These are phyloP conservation scores for Brachyopa scutellaris DNA, from an alignment of 2,888 invertebrate genomes.

Conservation along the genomic window DNA sequence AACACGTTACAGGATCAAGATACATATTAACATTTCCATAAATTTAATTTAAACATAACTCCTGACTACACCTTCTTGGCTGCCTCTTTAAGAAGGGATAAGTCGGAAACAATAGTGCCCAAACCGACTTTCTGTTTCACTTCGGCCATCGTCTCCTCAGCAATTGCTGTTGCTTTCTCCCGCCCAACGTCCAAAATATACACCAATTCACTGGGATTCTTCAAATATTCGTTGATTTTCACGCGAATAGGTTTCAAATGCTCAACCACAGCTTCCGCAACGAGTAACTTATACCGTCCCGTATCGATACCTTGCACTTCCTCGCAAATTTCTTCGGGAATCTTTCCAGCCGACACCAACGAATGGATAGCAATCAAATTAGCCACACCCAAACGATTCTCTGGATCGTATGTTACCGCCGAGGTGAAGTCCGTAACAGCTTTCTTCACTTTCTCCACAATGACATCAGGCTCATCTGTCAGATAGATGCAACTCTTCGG, in stretches of 20 bases:
- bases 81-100: constrained; percentile 6
- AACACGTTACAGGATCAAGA: too few relatives aligned
- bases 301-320: constrained; percentile 88
- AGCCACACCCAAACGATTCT: constrained; percentile 91
- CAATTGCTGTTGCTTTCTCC: constrained; percentile 85
- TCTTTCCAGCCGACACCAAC: constrained; percentile 85
- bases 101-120: constrained; percentile 72
- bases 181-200: constrained; percentile 85
- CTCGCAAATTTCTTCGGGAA: constrained; percentile 86
- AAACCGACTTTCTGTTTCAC: constrained; percentile 85
- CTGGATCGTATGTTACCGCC: constrained; percentile 91
- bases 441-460: constrained; percentile 90
- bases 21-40: too few relatives aligned
- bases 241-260: constrained; percentile 87
- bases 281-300: constrained; percentile 88
- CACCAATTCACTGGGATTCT: constrained; percentile 85
- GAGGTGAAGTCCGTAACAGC: constrained; percentile 95
- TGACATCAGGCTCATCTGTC: constrained; percentile 87
- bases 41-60: too few relatives aligned
- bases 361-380: constrained; percentile 94
- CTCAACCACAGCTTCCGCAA: constrained; percentile 89
- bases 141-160: constrained; percentile 85
- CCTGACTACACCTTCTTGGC: constrained; percentile 2
- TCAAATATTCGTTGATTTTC: constrained; percentile 84
- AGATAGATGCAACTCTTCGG: constrained; percentile 90